Evolutionary conservation across 2,888 invertebrate species (phyloP), one percentile per base, ranked within the genome.

Genomic region (Ophion costatus): DNA sequence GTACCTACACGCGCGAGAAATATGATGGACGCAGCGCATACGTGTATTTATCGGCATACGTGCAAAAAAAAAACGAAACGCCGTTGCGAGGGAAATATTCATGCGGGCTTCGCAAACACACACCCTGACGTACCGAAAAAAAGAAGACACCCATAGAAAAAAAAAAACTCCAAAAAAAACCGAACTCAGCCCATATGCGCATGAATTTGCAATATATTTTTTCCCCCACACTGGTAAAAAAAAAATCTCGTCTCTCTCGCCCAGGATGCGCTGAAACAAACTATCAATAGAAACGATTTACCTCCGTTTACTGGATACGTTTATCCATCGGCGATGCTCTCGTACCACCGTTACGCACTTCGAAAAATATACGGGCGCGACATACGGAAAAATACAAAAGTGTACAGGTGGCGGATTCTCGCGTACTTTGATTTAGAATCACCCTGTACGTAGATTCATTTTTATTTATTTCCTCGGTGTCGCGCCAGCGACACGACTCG

Each of bases 241-340:
- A 73, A 73, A 69, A 38, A 63, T 17, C 6, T 42, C 51, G 33
- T 33, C 71, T 42, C 61, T 74, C 69, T 56, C 71, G 24, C 11
- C 17, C 11, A 51, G 45, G 10, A 29, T 69, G 45, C 42, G 24
- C 22, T 63, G 73, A 74, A 70, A 70, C 64, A 59, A 76, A 76
- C 84, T 76, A 77, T 82, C 61, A 73, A 82, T 77, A 69, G 76
- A 63, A 57, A 63, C 63, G 79, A 85, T 82, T 85, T 76, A 57
- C 24, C 64, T 82, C 73, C 80, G 80, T 85, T 80, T 80, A 80
- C 76, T 38, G 67, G n/a, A 70, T 77, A 71, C 73, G 82, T 63
- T 85, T 70, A 69, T 82, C 76, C 76, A 76, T 11, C 45, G 20
- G 59, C 45, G 59, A 69, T 78, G 20, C 67, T 51, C 20, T 33